These are phyloP conservation scores for Luperina nickerlii DNA, from an alignment of 2,888 invertebrate genomes.

Conservation along the genomic window DNA sequence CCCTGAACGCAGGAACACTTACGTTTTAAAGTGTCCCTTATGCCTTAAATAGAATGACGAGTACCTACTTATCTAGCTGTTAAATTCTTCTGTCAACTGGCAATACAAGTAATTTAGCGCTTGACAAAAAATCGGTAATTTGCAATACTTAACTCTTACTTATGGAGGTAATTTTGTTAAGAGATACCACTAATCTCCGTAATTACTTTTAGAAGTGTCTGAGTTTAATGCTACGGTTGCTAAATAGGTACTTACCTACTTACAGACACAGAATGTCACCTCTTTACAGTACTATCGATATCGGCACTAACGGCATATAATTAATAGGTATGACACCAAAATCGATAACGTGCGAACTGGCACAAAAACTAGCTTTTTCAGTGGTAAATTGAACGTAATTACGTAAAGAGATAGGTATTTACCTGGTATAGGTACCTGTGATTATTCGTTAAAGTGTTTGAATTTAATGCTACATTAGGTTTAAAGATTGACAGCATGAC, in stretches of 20 bases:
- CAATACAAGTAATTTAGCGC: constrained; percentile 4
- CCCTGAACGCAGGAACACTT: neutral
- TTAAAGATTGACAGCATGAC: neutral
- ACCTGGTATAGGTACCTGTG: neutral
- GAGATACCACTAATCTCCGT: constrained; percentile 10
- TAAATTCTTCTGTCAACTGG: neutral
- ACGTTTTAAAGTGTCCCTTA: neutral
- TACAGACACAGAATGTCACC: neutral
- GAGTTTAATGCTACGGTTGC: neutral
- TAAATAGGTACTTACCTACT: neutral
- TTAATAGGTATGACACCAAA: neutral
- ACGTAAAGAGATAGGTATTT: neutral
- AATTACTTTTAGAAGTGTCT: constrained; percentile 23
- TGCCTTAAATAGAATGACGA: neutral
- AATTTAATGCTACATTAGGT: neutral
- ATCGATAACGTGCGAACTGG: neutral
- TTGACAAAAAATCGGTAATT: constrained; percentile 18
- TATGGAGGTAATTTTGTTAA: constrained; percentile 24
- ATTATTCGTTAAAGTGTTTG: neutral
- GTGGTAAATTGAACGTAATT: neutral
- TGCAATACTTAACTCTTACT: constrained; percentile 13
- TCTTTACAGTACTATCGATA: neutral
- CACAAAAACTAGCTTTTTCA: neutral
- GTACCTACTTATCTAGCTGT: neutral
- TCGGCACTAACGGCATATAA: no score